Percentiles rank a stretch among this genome's conserved stretches.
Evolutionary conservation across 2,797 vertebrate species (phyloP).

Genomic region (Sebastes taczanowskii): DNA sequence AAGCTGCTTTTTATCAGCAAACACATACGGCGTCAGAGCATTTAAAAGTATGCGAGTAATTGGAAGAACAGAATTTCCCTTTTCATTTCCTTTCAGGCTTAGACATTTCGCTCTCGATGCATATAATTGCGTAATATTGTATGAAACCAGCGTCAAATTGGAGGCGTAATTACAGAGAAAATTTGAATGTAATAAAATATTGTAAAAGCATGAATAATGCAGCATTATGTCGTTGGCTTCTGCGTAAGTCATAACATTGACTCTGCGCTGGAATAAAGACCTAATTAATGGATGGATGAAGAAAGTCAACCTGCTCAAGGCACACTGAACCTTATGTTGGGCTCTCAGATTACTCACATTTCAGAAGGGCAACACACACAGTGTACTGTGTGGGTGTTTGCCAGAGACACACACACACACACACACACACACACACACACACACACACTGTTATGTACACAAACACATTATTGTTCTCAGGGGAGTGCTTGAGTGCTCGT

Average conservation of each 20-base stretch:
- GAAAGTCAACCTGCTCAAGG: slow-evolving; percentile 45
- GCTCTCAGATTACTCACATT: slow-evolving; percentile 45
- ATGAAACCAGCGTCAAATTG: slow-evolving; percentile 39
- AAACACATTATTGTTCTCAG: slow-evolving; percentile 17
- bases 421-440: not conserved
- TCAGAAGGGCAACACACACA: slow-evolving; percentile 18
- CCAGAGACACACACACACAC: not conserved
- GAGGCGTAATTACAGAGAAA: slow-evolving; percentile 41
- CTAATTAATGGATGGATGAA: slow-evolving; percentile 59
- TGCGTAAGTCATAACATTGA: slow-evolving; percentile 32
- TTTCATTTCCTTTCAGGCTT: slow-evolving; percentile 38
- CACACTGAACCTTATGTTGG: slow-evolving; percentile 42
- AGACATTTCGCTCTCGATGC: slow-evolving; percentile 40
- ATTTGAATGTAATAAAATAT: slow-evolving; percentile 50
- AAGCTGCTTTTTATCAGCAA: slow-evolving; percentile 50
- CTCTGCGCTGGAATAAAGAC: slow-evolving; percentile 20
- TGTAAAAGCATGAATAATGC: slow-evolving; percentile 46
- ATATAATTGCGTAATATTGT: slow-evolving; percentile 46
- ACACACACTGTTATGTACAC: not conserved
- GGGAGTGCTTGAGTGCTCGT: not conserved
- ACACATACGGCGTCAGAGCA: slow-evolving; percentile 37
- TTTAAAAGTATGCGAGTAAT: slow-evolving; percentile 41
- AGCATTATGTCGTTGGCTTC: slow-evolving; percentile 12
- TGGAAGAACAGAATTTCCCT: slow-evolving; percentile 17
- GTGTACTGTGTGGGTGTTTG: slow-evolving; percentile 18